Base-by-base conservation (phyloP, 2,797 vertebrate genomes). In the Pseudomugil tenellus region DNA sequence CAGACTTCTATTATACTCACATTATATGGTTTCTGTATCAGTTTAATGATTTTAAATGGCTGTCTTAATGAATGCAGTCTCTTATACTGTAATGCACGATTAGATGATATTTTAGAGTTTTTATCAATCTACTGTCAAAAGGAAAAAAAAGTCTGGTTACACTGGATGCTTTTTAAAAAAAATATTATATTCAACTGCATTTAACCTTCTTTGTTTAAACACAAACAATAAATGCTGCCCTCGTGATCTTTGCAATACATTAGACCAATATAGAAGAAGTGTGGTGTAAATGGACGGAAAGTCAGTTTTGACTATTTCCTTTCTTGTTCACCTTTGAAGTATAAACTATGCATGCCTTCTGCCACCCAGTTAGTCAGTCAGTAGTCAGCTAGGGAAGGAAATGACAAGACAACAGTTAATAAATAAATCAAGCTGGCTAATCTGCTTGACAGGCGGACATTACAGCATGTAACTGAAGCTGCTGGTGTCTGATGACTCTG, bases 371-470 rank as follows among this genome's bases (percentile, higher is more conserved):
- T 59, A 37, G 34, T 61, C 61, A 55, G 57, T 41, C 72, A 58
- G 43, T 51, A 70, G 76, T 66, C 63, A 68, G 83, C 64, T 68
- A 77, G 55, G 76, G 58, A 65, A 79, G 82, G 76, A 85, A 87
- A 85, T 85, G 76, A 70, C 60, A 74, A 79, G 80, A 88, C 86
- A 91, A 86, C 87, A 84, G 85, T 92, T 93, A 88, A 94, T 94
- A 88, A 94, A 94, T 93, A 91, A 94, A 93, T 93, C 87, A 94
- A 85, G 91, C 77, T 61, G 76, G 86, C 90, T 94, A 94, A 95
- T 93, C 87, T 93, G 83, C 91, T 80, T 84, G 90, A 91, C 89
- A 55, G 87, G 82, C 58, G 73, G 78, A 88, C 90, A 87, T 91
- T 90, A 77, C 89, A 86, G 90, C 76, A 74, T 86, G 94, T 92